Percentiles rank a stretch among this genome's conserved stretches.
phyloP scores from a whole-genome alignment of 2,888 invertebrate species.

The Watsonalla cultraria region DNA sequence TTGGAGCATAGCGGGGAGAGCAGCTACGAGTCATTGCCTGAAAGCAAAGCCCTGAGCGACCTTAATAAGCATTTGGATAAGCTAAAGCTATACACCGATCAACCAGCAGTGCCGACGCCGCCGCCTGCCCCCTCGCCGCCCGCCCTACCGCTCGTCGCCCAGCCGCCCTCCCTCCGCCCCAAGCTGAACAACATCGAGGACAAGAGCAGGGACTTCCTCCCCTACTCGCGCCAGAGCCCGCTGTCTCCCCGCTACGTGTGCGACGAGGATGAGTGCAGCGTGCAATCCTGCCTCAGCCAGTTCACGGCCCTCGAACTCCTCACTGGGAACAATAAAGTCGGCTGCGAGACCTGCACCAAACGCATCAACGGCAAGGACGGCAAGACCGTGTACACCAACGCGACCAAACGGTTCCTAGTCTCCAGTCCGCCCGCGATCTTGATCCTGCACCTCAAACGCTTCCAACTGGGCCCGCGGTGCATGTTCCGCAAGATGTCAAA shows the following conservation, averaged over 20 bases:
- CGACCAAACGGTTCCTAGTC: constrained; percentile 91
- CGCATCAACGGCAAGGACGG: constrained; percentile 82
- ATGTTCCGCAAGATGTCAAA: constrained; percentile 91
- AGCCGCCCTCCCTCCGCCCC: constrained; percentile 41
- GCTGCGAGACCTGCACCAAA: constrained; percentile 93
- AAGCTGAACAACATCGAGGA: constrained; percentile 54
- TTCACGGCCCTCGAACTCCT: constrained; percentile 95
- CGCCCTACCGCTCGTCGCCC: constrained; percentile 32
- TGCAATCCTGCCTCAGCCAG: constrained; percentile 93
- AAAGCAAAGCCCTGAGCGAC: constrained; percentile 43
- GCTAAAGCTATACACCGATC: constrained; percentile 55
- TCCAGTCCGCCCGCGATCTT: constrained; percentile 95
- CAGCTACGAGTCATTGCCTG: constrained; percentile 51
- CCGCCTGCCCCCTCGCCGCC: constrained; percentile 42
- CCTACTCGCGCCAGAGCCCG: constrained; percentile 63
- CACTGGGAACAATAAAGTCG: constrained; percentile 94
- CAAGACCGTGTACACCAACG: constrained; percentile 88
- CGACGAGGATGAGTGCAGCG: constrained; percentile 88
- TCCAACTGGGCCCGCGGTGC: constrained; percentile 88
- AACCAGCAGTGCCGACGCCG: constrained; percentile 34
- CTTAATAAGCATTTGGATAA: constrained; percentile 54
- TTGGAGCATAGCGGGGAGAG: constrained; percentile 61
- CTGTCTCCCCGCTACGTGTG: constrained; percentile 84
- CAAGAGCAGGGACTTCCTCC: constrained; percentile 48
- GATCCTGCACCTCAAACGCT: constrained; percentile 96